Evolutionary conservation across 2,797 vertebrate genomes (phyloP).

Genomic region (Parotocinclus haroldoi): DNA sequence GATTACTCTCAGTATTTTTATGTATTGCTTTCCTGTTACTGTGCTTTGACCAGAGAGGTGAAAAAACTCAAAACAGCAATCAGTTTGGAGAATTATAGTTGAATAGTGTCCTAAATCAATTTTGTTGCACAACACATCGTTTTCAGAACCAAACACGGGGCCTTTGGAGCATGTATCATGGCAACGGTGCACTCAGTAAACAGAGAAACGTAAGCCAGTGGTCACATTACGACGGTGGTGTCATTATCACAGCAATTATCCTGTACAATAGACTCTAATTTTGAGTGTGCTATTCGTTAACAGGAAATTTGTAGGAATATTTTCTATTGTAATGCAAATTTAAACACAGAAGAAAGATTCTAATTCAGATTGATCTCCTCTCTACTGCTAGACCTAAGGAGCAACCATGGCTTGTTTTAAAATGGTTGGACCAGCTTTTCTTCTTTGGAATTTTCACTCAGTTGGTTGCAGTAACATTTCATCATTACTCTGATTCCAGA

Average conservation of each 20-base stretch:
- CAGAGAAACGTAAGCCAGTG: slow-evolving; percentile 25
- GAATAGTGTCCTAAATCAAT: neutral
- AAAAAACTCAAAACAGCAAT: slow-evolving; percentile 7
- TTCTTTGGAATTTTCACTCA: too few species aligned
- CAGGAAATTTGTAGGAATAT: slow-evolving; percentile 7
- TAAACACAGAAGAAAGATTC: too few species aligned
- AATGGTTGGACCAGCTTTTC: too few species aligned
- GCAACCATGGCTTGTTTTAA: too few species aligned
- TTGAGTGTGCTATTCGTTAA: slow-evolving; percentile 17
- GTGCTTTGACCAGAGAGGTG: too few species aligned
- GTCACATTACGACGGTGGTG: slow-evolving; percentile 3
- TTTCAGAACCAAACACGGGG: neutral
- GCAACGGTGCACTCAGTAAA: slow-evolving; percentile 21
- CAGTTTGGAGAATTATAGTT: slow-evolving; percentile 20
- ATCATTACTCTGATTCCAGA: too few species aligned
- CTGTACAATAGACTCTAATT: slow-evolving; percentile 20
- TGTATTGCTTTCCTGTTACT: too few species aligned
- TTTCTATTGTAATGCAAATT: slow-evolving; percentile 27
- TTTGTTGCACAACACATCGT: slow-evolving; percentile 21
- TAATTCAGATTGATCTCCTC: too few species aligned
- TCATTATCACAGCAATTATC: slow-evolving; percentile 29
- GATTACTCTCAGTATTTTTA: neutral
- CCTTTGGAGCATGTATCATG: slow-evolving; percentile 15
- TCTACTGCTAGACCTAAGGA: too few species aligned
- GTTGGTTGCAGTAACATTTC: too few species aligned